phyloP scores from a whole-genome alignment of 2,888 invertebrate species.

The Nomada ferruginata region DNA sequence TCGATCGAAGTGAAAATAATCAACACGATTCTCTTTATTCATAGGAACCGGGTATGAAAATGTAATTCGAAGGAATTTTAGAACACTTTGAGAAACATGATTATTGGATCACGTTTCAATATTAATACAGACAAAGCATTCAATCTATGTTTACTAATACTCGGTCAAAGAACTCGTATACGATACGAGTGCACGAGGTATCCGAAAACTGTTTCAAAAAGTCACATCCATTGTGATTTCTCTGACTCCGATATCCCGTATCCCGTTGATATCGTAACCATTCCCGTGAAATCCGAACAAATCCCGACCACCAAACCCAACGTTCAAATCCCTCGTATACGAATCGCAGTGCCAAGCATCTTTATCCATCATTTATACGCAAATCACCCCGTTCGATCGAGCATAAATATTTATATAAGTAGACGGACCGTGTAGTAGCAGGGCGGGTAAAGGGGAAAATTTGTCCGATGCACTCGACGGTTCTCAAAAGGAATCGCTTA shows the following conservation, averaged over 20 bases:
- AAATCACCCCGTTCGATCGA: not conserved
- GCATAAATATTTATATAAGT: constrained; percentile 36
- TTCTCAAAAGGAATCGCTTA: constrained; percentile 36
- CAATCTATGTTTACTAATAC: too few species aligned
- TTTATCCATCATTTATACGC: not conserved
- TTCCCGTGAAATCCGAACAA: not conserved
- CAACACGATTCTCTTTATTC: too few species aligned
- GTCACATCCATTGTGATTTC: not conserved
- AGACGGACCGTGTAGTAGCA: not conserved
- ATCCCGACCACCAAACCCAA: not conserved
- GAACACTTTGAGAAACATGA: too few species aligned
- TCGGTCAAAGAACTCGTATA: too few species aligned
- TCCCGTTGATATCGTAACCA: not conserved
- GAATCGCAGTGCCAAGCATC: not conserved
- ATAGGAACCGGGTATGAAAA: too few species aligned
- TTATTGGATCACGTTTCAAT: too few species aligned
- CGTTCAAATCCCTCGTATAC: not conserved
- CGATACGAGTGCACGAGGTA: too few species aligned
- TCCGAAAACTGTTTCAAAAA: not conserved
- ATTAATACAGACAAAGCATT: too few species aligned
- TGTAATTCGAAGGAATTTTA: too few species aligned
- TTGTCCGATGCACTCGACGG: not conserved
- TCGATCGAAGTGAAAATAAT: too few species aligned
- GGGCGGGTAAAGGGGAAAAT: constrained; percentile 12
- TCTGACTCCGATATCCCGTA: not conserved